Base-by-base conservation (phyloP, 2,888 invertebrate genomes). In the Frankliniella intonsa region DNA sequence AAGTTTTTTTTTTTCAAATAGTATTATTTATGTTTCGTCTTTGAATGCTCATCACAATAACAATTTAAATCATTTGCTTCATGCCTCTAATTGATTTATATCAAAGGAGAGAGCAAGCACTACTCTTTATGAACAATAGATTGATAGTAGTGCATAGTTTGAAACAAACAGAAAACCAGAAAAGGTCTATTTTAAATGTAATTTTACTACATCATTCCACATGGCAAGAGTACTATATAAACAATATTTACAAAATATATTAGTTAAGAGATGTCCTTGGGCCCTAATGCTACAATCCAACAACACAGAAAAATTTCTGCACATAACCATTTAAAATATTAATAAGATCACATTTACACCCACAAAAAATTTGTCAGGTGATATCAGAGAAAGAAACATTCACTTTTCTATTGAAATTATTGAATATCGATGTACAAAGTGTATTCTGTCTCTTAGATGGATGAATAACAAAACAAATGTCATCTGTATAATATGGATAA, bases 171-270 rank as follows among this genome's bases (percentile, higher is more conserved):
- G 69, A 76, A 25, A 76, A 76, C 69, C 69, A 76, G 69, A 76
- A 22, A 76, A 22, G 22, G 69, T 25, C 69, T 76, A 76, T 76
- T 22, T 76, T 76, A 25, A 76, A 76, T 22, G 12, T 76, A 76
- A 76, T 76, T 76, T 76, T 25, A 76, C 69, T 76, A 76, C 69
- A 25, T 76, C 69, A 25, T 76, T 76, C 25, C 69, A 76, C 25
- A 76, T 76, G 69, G 69, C 69, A 76, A 76, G 69, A 25, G 22
- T 76, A 76, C 69, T 76, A 76, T 76, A 76, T 76, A 76, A 76
- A 76, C 69, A 76, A 22, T 76, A 76, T 76, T 76, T 76, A 76
- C 69, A 76, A 76, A 76, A 76, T 76, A 76, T 76, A 76, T 76
- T 76, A 76, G 69, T 22, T 76, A 76, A 76, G 69, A 76, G 69